These are phyloP conservation scores for Neocrepidodera transversa DNA, from an alignment of 2,888 invertebrate genomes.

Conservation along the genomic window DNA sequence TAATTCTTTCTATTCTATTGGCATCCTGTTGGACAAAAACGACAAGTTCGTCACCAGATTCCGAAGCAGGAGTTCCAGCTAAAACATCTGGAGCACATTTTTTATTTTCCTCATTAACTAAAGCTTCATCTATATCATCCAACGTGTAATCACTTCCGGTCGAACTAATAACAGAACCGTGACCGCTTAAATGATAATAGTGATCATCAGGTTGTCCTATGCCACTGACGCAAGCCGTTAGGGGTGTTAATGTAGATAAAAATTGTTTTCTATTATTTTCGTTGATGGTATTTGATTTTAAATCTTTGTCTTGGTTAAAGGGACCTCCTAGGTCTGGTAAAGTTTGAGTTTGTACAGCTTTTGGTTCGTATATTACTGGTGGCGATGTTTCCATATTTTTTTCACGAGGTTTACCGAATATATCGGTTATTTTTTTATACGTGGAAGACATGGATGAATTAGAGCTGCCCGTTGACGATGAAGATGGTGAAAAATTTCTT, in stretches of 20 bases:
- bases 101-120: slow-evolving; percentile 62
- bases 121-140: slow-evolving; percentile 68
- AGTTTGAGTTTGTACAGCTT: slow-evolving; percentile 40
- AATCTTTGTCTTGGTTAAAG: slow-evolving; percentile 49
- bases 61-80: slow-evolving; percentile 71
- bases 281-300: slow-evolving; percentile 56
- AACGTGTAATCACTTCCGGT: slow-evolving; percentile 74
- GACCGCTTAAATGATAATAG: slow-evolving; percentile 63
- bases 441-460: slow-evolving; percentile 69
- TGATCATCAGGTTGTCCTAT: slow-evolving; percentile 67
- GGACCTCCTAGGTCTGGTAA: slow-evolving; percentile 64
- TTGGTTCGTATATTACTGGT: slow-evolving; percentile 46
- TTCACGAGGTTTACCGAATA: slow-evolving; percentile 62
- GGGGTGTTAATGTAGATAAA: slow-evolving; percentile 77
- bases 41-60: slow-evolving; percentile 75
- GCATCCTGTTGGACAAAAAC: slow-evolving; percentile 87
- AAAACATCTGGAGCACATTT: slow-evolving; percentile 78
- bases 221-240: slow-evolving; percentile 74
- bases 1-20: slow-evolving; percentile 80
- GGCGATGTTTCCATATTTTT: slow-evolving; percentile 47
- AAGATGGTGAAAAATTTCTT: slow-evolving; percentile 60
- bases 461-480: slow-evolving; percentile 65
- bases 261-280: slow-evolving; percentile 77
- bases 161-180: slow-evolving; percentile 64
- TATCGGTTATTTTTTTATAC: slow-evolving; percentile 70